A percentile compares a stretch with the other conserved stretches of the same genome.
phyloP scores from a whole-genome alignment of 1,140 invertebrate genomes.

The Trinorchestia longiramus region DNA sequence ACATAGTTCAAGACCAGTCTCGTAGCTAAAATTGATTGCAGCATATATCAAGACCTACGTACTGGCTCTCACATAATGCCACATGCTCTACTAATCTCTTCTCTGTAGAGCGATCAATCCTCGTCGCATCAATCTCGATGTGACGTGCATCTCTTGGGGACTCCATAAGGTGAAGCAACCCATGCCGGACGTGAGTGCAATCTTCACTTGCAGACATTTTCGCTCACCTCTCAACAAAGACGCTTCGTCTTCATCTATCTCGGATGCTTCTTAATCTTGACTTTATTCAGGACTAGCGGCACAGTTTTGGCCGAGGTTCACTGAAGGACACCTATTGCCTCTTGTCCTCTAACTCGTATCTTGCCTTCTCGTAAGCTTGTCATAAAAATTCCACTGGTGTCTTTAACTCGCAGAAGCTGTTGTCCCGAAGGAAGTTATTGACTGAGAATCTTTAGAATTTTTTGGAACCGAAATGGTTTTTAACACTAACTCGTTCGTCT shows the following conservation, averaged over 20 bases:
- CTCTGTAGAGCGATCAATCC: not conserved
- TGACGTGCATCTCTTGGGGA: not conserved
- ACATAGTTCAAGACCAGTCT: not conserved
- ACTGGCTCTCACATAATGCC: not conserved
- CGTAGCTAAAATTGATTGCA: not conserved
- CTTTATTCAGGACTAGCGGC: not conserved
- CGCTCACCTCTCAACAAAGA: not conserved
- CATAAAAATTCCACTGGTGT: not conserved
- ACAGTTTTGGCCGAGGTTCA: not conserved
- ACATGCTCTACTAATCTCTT: not conserved
- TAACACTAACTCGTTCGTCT: not conserved
- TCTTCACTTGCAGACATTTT: constrained; percentile 2
- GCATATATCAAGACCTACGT: not conserved
- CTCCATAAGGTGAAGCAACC: constrained; percentile 2
- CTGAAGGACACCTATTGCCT: not conserved
- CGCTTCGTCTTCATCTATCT: constrained; percentile 48
- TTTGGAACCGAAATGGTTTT: not conserved
- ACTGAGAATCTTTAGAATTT: not conserved
- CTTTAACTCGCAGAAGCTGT: not conserved
- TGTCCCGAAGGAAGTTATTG: not conserved
- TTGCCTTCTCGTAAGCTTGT: not conserved
- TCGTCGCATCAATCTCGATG: constrained; percentile 28
- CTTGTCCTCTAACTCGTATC: not conserved
- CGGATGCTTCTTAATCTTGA: constrained; percentile 22
- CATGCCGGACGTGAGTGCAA: not conserved